Conservation (phyloP, 2,888 invertebrate species). For the Neelides folsomi region DNA sequence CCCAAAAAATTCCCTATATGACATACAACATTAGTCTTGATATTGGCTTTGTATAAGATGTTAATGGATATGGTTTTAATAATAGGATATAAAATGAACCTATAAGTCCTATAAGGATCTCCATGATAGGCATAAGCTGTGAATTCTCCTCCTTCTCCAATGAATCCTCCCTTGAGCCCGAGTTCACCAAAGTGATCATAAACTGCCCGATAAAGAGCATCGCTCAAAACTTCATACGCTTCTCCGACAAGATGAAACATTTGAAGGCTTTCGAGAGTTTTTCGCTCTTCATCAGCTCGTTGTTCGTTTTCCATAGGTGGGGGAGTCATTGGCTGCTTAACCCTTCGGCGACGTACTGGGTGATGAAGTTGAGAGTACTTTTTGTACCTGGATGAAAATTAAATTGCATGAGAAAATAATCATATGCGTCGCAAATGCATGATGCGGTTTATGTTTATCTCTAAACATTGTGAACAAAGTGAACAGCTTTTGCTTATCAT, state of each 20-base stretch:
- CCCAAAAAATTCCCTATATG: conserved; percentile 60
- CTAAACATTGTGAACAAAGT: too few species aligned
- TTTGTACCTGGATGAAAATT: conserved; percentile 19
- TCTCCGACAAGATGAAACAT: conserved; percentile 53
- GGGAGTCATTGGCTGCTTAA: conserved; percentile 21
- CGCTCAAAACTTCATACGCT: conserved; percentile 62
- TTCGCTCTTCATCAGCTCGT: conserved; percentile 13
- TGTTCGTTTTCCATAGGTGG: conserved; percentile 36
- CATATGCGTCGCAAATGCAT: too few species aligned
- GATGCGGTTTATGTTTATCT: too few species aligned
- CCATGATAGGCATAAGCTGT: conserved; percentile 69
- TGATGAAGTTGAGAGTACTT: conserved; percentile 24
- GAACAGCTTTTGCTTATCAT: too few species aligned
- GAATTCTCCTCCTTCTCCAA: conserved; percentile 52
- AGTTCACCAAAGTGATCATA: conserved; percentile 84
- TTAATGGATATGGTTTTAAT: not conserved
- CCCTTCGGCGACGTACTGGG: conserved; percentile 18
- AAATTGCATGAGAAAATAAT: conserved; percentile 4
- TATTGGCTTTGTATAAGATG: too few species aligned
- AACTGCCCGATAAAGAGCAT: conserved; percentile 54
- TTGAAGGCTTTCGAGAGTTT: conserved; percentile 18
- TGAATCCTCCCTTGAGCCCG: conserved; percentile 66
- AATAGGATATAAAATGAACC: conserved; percentile 36
- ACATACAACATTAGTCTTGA: conserved; percentile 11
- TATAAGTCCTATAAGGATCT: conserved; percentile 57